Conservation (phyloP, 2,888 invertebrate genomes). For the Pyrrhia umbra region DNA sequence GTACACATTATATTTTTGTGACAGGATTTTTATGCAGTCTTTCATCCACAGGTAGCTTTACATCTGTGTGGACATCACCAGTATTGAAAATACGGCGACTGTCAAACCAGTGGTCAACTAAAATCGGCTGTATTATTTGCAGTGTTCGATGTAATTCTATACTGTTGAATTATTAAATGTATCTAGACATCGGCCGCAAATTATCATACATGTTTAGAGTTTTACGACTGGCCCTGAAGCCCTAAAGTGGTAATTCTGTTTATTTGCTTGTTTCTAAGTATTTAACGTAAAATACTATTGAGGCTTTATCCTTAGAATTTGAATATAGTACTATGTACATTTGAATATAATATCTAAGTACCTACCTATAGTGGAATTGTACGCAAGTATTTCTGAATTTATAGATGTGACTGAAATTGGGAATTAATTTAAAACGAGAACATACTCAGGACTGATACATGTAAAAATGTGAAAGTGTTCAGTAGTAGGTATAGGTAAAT, state of each 20-base stretch:
- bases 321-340: no score
- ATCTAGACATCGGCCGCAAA: conserved; percentile 2
- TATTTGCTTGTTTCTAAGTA: conserved; percentile 12
- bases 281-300: background rate
- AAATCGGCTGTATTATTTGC: background rate
- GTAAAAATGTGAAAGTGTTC: no score
- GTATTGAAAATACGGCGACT: no score
- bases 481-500: background rate
- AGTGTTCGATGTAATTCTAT: background rate
- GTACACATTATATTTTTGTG: background rate
- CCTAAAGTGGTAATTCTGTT: conserved; percentile 23
- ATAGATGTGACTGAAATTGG: no score
- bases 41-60: background rate
- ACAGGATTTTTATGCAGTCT: background rate
- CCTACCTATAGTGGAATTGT: no score
- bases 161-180: background rate
- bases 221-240: conserved; percentile 19
- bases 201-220: conserved; percentile 9
- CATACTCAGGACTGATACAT: no score
- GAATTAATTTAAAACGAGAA: background rate
- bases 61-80: background rate
- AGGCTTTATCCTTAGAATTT: background rate
- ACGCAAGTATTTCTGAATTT: background rate
- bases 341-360: no score
- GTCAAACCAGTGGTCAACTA: background rate